Percentiles rank a stretch among this genome's conserved stretches.
phyloP scores from a whole-genome alignment of 2,888 invertebrate species.

The Gonocerus acuteangulatus region DNA sequence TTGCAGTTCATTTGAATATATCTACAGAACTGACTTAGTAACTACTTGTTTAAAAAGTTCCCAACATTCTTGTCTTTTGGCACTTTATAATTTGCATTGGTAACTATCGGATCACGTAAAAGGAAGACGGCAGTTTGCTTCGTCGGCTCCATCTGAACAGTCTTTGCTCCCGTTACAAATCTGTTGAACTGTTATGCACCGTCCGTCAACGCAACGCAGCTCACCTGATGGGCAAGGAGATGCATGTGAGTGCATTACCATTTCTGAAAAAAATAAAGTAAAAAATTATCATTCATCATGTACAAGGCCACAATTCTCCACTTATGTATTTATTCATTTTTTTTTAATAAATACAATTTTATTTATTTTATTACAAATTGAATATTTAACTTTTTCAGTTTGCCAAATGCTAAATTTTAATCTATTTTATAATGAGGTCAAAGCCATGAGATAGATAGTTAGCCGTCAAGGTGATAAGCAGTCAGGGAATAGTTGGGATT shows the following conservation, averaged over 20 bases:
- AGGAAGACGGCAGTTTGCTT: slow-evolving; percentile 55
- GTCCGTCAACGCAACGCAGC: slow-evolving; percentile 69
- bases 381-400: no score
- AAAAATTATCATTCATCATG: no score
- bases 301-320: not conserved
- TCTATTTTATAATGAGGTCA: no score
- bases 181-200: slow-evolving; percentile 64
- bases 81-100: slow-evolving; percentile 3
- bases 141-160: slow-evolving; percentile 71
- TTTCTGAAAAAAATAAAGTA: slow-evolving; percentile 61
- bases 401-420: no score
- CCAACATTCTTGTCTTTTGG: slow-evolving; percentile 6
- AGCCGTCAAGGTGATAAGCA: no score
- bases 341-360: no score
- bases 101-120: slow-evolving; percentile 23
- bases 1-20: not conserved
- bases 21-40: not conserved
- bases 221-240: slow-evolving; percentile 74
- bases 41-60: not conserved
- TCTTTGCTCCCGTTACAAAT: slow-evolving; percentile 72
- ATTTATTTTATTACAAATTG: no score
- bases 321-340: not conserved
- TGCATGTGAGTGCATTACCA: slow-evolving; percentile 62
- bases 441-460: no score
- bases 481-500: no score